phyloP scores from a whole-genome alignment of 2,797 vertebrate species.

The Leuciscus waleckii region DNA sequence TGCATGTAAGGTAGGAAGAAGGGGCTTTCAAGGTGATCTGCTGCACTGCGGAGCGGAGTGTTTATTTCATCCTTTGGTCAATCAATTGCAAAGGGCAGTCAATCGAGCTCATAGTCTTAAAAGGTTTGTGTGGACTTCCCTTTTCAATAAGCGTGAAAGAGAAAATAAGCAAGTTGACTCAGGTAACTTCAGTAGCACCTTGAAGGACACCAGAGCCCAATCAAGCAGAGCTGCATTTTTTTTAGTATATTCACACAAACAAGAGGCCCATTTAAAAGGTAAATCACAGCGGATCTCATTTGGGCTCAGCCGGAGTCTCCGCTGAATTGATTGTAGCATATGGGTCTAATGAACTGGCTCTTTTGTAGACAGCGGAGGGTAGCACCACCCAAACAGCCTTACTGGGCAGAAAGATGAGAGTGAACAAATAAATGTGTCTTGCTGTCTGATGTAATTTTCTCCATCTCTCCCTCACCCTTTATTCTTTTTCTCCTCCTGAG shows the following conservation, averaged over 20 bases:
- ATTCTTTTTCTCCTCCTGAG: constrained; percentile 18
- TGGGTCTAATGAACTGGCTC: constrained; percentile 75
- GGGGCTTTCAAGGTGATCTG: constrained; percentile 58
- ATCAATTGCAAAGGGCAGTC: constrained; percentile 69
- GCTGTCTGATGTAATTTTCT: constrained; percentile 36
- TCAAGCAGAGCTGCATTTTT: constrained; percentile 49
- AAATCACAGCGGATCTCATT: constrained; percentile 79
- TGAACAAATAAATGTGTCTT: constrained; percentile 33
- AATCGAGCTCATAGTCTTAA: constrained; percentile 55
- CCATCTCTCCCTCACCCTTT: not conserved
- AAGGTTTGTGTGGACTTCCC: constrained; percentile 48
- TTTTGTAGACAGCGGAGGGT: constrained; percentile 58
- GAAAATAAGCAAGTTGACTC: constrained; percentile 45
- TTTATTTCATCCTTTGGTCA: constrained; percentile 57
- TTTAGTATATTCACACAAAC: constrained; percentile 58
- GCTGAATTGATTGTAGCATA: constrained; percentile 76
- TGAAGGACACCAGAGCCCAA: constrained; percentile 58
- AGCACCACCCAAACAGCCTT: constrained; percentile 26
- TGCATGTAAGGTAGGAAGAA: constrained; percentile 25
- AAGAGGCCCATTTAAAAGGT: constrained; percentile 70
- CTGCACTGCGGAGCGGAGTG: constrained; percentile 37
- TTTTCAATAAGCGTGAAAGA: constrained; percentile 55
- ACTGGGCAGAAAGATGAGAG: constrained; percentile 20
- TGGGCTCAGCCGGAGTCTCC: constrained; percentile 71
- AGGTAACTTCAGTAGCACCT: constrained; percentile 25